Evolutionary conservation across 2,888 invertebrate genomes (phyloP).

Genomic region (Brachyptera putata): DNA sequence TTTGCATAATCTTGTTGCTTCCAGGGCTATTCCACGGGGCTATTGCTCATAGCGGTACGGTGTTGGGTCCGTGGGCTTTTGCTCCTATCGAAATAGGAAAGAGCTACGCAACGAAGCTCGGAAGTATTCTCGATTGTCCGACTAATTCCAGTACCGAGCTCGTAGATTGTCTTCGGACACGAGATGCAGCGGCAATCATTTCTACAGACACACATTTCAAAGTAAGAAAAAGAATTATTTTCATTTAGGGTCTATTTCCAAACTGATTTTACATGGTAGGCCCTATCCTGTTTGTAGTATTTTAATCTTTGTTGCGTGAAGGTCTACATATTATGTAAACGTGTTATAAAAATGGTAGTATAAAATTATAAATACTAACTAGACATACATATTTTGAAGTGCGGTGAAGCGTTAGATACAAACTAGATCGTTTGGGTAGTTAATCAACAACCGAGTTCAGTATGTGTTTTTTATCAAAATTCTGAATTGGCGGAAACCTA

Average conservation of each 20-base stretch:
- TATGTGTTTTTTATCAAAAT: no score
- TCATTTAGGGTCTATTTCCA: background rate
- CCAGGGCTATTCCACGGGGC: constrained; percentile 40
- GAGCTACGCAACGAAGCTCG: constrained; percentile 21
- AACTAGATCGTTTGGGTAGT: no score
- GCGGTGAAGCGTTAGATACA: no score
- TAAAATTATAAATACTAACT: no score
- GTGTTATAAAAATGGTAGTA: no score
- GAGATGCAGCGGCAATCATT: constrained; percentile 49
- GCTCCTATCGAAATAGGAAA: constrained; percentile 27
- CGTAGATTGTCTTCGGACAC: constrained; percentile 32
- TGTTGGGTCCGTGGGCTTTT: constrained; percentile 32
- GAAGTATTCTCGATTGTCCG: constrained; percentile 23
- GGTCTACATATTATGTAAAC: no score
- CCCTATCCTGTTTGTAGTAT: background rate
- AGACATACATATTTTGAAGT: no score
- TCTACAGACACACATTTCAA: constrained; percentile 61
- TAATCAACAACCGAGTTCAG: no score
- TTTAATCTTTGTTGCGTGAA: background rate
- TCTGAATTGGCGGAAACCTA: no score
- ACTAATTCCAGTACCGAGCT: constrained; percentile 16
- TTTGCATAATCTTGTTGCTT: no score
- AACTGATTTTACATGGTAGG: background rate
- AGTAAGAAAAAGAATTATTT: constrained; percentile 48
- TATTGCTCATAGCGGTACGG: constrained; percentile 30